phyloP scores from a whole-genome alignment of 2,797 vertebrate genomes.

The Cichlasoma orientale region DNA sequence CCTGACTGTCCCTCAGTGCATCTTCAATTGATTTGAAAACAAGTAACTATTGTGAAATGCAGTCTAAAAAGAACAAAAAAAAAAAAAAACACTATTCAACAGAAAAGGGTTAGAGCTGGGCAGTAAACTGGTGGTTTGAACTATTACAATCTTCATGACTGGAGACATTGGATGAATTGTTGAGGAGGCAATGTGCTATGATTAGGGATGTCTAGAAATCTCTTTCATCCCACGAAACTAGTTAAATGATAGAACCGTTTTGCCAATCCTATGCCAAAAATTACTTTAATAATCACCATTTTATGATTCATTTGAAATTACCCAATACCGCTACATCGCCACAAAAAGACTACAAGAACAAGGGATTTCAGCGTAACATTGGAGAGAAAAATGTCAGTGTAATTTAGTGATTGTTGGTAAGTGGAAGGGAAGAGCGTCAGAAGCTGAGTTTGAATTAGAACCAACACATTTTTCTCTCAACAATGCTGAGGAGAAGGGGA shows the following conservation, averaged over 20 bases:
- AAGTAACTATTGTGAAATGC: conserved; percentile 43
- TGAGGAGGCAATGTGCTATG: not conserved
- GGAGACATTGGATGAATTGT: conserved; percentile 21
- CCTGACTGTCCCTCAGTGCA: conserved; percentile 57
- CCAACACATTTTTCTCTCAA: conserved; percentile 65
- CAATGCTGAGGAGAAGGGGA: conserved; percentile 48
- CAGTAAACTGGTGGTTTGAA: conserved; percentile 54
- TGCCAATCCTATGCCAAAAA: conserved; percentile 18
- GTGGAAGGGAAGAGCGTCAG: conserved; percentile 48
- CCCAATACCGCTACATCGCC: conserved; percentile 27
- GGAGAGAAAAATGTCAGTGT: conserved; percentile 60
- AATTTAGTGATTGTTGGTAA: conserved; percentile 61
- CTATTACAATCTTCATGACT: conserved; percentile 37
- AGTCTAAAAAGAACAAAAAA: conserved; percentile 23
- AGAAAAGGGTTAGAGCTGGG: conserved; percentile 23
- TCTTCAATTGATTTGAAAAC: conserved; percentile 65
- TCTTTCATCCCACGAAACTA: conserved; percentile 20
- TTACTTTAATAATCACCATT: conserved; percentile 45
- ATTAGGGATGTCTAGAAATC: conserved; percentile 18
- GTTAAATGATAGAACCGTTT: conserved; percentile 31
- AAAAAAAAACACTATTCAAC: not conserved
- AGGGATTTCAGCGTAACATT: conserved; percentile 40
- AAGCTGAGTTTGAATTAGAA: conserved; percentile 68
- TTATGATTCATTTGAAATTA: conserved; percentile 57
- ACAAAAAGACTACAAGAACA: conserved; percentile 52